phyloP scores from a whole-genome alignment of 2,888 invertebrate species.

The Lasioglossum calceatum region DNA sequence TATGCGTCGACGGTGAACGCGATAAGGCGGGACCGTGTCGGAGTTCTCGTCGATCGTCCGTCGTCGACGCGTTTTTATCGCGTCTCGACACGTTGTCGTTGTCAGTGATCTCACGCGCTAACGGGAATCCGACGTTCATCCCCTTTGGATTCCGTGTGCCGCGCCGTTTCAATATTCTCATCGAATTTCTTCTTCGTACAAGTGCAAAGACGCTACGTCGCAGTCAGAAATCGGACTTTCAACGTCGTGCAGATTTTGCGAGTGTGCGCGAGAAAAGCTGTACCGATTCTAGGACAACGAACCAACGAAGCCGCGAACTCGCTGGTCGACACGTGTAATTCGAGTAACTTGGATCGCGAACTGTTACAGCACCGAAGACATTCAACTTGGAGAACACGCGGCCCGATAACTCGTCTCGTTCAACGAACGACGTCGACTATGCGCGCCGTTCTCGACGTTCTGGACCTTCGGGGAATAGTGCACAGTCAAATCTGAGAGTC shows the following conservation, averaged over 20 bases:
- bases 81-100: not conserved
- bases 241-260: not conserved
- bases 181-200: too few relatives aligned
- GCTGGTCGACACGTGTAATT: not conserved
- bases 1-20: constrained; percentile 61
- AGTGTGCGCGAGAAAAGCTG: not conserved
- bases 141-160: too few relatives aligned
- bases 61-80: constrained; percentile 6
- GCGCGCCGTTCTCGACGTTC: not conserved
- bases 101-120: constrained; percentile 1
- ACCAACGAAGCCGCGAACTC: not conserved
- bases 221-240: not conserved
- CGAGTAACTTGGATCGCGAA: not conserved
- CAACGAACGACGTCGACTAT: not conserved
- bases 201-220: not conserved
- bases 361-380: not conserved
- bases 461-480: not conserved
- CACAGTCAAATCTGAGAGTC: not conserved
- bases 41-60: constrained; percentile 29
- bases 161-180: not conserved
- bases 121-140: not conserved
- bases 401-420: not conserved
- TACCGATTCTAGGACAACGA: not conserved
- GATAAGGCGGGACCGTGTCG: constrained; percentile 50
- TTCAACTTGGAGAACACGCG: not conserved